Percentiles rank a stretch among this genome's conserved stretches.
phyloP scores from a whole-genome alignment of 2,113 vertebrate genomes.

The Mionectes macconnelli region DNA sequence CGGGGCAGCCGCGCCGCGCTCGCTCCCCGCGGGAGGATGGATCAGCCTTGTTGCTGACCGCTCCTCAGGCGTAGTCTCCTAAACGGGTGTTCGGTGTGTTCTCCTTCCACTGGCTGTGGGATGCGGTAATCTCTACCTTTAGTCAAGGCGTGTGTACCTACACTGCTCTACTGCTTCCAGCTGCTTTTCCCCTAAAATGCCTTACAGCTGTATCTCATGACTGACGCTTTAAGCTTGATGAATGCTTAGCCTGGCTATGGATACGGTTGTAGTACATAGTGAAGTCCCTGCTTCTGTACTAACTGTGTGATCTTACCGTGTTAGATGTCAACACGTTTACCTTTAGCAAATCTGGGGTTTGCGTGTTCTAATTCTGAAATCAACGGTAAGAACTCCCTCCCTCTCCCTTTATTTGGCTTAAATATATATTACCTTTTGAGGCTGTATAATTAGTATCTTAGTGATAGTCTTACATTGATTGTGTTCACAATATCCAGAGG shows the following conservation, averaged over 20 bases:
- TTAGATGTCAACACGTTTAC: neutral
- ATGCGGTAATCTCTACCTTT: neutral
- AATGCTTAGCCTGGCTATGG: neutral
- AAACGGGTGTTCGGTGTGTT: fast-evolving
- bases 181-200: neutral
- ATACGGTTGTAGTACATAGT: fast-evolving
- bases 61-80: neutral
- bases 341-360: neutral
- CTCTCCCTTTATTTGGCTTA: neutral
- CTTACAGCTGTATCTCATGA: neutral
- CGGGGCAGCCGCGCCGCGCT: neutral
- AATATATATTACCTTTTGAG: neutral
- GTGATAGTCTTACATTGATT: neutral
- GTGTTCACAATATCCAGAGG: neutral
- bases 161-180: neutral
- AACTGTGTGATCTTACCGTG: neutral
- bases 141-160: neutral
- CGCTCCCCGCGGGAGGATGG: neutral
- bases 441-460: neutral
- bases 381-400: neutral
- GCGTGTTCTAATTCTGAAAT: neutral
- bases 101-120: neutral
- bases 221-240: neutral
- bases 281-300: neutral
- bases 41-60: fast-evolving